phyloP scores from a whole-genome alignment of 1,140 invertebrate species.

The Sitophilus oryzae region DNA sequence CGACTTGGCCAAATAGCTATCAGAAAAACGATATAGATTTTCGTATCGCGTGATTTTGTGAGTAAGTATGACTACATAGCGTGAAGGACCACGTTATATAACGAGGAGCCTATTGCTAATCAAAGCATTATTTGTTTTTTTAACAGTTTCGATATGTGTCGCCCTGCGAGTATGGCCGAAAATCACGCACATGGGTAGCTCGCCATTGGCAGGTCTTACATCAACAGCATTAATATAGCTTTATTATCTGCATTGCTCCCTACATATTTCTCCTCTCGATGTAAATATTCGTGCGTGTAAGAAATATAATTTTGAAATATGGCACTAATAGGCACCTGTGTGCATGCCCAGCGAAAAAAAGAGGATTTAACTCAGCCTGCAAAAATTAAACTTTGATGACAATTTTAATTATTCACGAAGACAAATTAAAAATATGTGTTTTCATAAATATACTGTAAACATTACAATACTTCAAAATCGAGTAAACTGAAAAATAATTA shows the following conservation, averaged over 20 bases:
- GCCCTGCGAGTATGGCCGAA: constrained; percentile 30
- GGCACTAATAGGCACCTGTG: no score
- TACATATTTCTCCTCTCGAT: constrained; percentile 21
- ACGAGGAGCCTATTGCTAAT: constrained; percentile 38
- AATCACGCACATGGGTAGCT: constrained; percentile 34
- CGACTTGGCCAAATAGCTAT: no score
- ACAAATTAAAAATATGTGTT: no score
- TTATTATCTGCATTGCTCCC: constrained; percentile 14
- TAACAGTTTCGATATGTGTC: constrained; percentile 39
- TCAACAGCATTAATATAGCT: constrained; percentile 24
- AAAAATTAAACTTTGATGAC: no score
- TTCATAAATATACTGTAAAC: no score
- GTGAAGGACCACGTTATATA: constrained; percentile 40
- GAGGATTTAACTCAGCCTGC: no score
- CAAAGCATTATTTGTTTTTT: constrained; percentile 39
- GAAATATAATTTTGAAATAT: no score
- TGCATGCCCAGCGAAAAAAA: no score
- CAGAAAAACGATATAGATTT: constrained; percentile 20
- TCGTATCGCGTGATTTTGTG: constrained; percentile 30
- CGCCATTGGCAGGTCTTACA: constrained; percentile 11
- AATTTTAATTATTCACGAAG: no score
- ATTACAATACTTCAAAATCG: no score
- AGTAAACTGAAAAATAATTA: no score
- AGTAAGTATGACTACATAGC: constrained; percentile 34
- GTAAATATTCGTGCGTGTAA: constrained; percentile 16